Evolutionary conservation across 2,888 invertebrate genomes (phyloP).

Genomic region (Acanthoscelides obtectus): DNA sequence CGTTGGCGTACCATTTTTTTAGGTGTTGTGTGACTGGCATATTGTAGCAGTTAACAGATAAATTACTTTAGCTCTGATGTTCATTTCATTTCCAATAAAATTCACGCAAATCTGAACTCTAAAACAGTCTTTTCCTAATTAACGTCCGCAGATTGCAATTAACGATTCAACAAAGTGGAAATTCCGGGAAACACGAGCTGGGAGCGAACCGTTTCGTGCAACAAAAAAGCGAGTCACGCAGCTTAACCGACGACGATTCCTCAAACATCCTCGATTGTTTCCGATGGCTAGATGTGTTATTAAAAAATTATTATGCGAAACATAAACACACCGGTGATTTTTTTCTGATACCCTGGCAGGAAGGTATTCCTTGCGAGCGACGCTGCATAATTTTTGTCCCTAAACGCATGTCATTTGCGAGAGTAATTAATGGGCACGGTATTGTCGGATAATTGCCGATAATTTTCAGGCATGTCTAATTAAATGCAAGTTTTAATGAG

Average conservation of each 20-base stretch:
- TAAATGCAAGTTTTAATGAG: neutral
- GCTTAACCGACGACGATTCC: neutral
- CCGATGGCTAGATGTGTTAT: neutral
- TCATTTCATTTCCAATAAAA: too few relatives aligned
- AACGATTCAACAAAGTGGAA: too few relatives aligned
- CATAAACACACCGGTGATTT: neutral
- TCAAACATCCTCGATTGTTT: neutral
- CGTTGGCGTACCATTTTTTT: too few relatives aligned
- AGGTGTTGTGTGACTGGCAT: too few relatives aligned
- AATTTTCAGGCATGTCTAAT: neutral
- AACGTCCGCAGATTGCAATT: too few relatives aligned
- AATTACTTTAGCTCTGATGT: too few relatives aligned
- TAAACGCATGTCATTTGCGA: conserved; percentile 18
- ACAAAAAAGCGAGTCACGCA: neutral
- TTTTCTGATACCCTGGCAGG: neutral
- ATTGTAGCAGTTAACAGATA: too few relatives aligned
- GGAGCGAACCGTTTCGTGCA: neutral
- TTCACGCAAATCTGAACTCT: too few relatives aligned
- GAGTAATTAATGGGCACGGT: conserved; percentile 11
- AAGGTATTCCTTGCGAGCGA: neutral
- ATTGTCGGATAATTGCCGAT: conserved; percentile 10
- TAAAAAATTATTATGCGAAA: neutral
- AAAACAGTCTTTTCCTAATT: too few relatives aligned
- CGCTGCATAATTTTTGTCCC: conserved; percentile 10
- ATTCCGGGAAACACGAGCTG: too few relatives aligned